These are phyloP conservation scores for Aspidapion aeneum DNA, from an alignment of 2,888 invertebrate species.

Conservation along the genomic window DNA sequence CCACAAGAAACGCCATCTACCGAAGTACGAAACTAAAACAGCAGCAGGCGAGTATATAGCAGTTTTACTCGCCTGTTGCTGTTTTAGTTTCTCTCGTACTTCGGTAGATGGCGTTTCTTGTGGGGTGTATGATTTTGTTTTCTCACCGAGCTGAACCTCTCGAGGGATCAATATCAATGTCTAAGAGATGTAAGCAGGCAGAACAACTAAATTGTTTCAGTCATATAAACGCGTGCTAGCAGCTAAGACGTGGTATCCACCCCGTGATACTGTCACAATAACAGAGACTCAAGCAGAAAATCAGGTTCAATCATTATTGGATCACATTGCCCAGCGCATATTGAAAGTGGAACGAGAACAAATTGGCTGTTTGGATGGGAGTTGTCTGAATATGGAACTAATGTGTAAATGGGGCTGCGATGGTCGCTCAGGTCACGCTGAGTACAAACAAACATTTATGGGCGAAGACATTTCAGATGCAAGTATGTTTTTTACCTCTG, in stretches of 20 bases:
- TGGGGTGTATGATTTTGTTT: no score
- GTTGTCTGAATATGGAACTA: neutral
- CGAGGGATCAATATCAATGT: slow-evolving; percentile 5
- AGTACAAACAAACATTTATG: slow-evolving; percentile 4
- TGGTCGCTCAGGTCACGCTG: slow-evolving; percentile 3
- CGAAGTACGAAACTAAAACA: no score
- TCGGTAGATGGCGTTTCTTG: no score
- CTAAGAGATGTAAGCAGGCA: slow-evolving; percentile 6
- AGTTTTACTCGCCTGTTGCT: no score
- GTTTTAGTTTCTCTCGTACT: no score
- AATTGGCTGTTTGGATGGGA: neutral
- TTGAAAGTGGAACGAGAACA: slow-evolving; percentile 3
- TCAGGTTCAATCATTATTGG: slow-evolving; percentile 8
- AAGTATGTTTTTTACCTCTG: slow-evolving; percentile 3
- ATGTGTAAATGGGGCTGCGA: slow-evolving; percentile 10
- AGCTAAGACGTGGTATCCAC: slow-evolving; percentile 10
- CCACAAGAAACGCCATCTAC: no score
- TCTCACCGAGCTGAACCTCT: slow-evolving; percentile 1
- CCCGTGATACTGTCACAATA: neutral
- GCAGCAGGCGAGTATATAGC: no score
- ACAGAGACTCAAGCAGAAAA: slow-evolving; percentile 9
- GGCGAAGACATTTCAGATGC: slow-evolving; percentile 7
- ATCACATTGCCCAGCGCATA: slow-evolving; percentile 9
- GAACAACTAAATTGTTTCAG: slow-evolving; percentile 5
- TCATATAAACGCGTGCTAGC: slow-evolving; percentile 5